These are phyloP conservation scores for Etheostoma nigrum DNA, from an alignment of 2,797 vertebrate genomes.

Conservation along the genomic window DNA sequence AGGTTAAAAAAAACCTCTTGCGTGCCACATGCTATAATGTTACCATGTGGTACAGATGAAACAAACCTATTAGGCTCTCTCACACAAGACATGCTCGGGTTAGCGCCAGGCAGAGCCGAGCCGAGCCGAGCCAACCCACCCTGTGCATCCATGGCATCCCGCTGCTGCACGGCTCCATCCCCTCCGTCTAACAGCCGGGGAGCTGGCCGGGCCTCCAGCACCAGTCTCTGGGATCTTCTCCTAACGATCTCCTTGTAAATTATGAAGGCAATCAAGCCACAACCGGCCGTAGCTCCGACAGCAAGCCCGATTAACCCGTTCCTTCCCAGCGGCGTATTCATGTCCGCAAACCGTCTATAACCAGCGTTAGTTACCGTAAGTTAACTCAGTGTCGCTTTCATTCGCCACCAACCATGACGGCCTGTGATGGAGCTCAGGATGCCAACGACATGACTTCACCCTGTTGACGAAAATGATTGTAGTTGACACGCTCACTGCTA, in stretches of 20 bases:
- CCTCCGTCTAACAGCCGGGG: background rate
- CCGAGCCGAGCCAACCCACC: slow-evolving; percentile 47
- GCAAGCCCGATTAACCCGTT: slow-evolving; percentile 77
- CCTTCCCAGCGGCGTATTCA: slow-evolving; percentile 77
- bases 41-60: background rate
- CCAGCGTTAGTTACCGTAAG: background rate
- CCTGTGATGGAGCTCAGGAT: background rate
- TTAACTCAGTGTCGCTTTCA: background rate
- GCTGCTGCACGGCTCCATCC: slow-evolving; percentile 34
- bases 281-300: slow-evolving; percentile 78
- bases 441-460: background rate
- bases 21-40: too few relatives aligned
- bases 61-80: background rate
- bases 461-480: background rate
- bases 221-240: slow-evolving; percentile 51
- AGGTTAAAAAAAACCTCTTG: too few relatives aligned
- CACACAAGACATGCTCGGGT: background rate
- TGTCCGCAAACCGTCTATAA: slow-evolving; percentile 19
- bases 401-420: background rate
- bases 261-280: slow-evolving; percentile 77
- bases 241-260: slow-evolving; percentile 73
- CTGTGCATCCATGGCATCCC: slow-evolving; percentile 42
- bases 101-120: background rate
- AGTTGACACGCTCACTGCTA: background rate
- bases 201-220: slow-evolving; percentile 15